Base-by-base conservation (phyloP, 1,140 invertebrate species). In the Gryllus bimaculatus region DNA sequence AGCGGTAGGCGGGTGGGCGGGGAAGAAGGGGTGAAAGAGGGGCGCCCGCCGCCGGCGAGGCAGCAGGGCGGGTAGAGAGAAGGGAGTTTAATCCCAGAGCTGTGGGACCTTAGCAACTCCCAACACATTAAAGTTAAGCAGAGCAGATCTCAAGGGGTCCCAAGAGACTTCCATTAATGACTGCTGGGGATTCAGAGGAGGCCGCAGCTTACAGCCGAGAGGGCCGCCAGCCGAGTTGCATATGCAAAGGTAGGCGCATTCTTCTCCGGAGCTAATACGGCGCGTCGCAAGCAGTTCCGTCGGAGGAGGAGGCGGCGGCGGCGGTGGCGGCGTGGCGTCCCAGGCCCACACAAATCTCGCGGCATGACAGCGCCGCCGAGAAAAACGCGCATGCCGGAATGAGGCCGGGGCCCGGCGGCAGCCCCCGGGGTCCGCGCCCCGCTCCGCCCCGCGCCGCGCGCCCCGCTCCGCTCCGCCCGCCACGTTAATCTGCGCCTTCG, bases 51-150 rank as follows among this genome's bases (percentile, higher is more conserved):
- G 47, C 54, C 54, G 48, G 47, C 47, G 47, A 48, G 39, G 48
- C 47, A 48, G 76, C 47, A 77, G 47, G 10, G 18, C 15, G 66
- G 78, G 8, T 18, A 49, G 54, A 66, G 78, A n/a, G 66, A 49
- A 49, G 78, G 73, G 73, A 80, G 80, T 79, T 80, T 80, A 80
- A 80, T 80, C 80, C 80, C 77, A 74, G 73, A 78, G 80, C 77
- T 76, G 47, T 49, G 80, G 80, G 80, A 80, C 78, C 73, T 77
- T 66, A 78, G 79, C 76, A 80, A 80, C 80, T 80, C 80, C 80
- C 80, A 80, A 75, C 80, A 78, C 80, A 80, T 80, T 80, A 80
- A 80, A 80, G 80, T 80, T 80, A 80, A 80, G 80, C 80, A 80
- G 80, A 78, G 80, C 80, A 80, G 80, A 80, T 80, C 80, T 80